A percentile compares a stretch with the other conserved stretches of the same genome.
These are phyloP conservation scores for Gymnoscelis rufifasciata DNA, from an alignment of 2,888 invertebrate species.

Conservation along the genomic window DNA sequence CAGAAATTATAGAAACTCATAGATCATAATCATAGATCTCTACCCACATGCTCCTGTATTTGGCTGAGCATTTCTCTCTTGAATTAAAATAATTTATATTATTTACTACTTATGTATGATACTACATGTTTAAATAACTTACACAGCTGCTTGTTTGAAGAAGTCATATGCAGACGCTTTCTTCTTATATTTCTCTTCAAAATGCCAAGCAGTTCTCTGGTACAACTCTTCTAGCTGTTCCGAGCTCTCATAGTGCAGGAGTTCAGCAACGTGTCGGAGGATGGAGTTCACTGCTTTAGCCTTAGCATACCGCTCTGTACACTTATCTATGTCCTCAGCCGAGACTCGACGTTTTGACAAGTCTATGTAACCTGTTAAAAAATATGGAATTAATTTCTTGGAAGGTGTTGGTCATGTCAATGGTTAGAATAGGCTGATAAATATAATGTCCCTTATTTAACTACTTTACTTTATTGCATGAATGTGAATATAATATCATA, in stretches of 20 bases:
- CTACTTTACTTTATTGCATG: too few species aligned
- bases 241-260: constrained; percentile 93
- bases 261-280: constrained; percentile 96
- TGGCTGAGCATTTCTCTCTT: too few species aligned
- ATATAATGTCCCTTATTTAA: too few species aligned
- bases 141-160: constrained; percentile 98
- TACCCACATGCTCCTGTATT: too few species aligned
- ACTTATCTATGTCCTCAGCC: constrained; percentile 98
- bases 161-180: constrained; percentile 98
- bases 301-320: constrained; percentile 98
- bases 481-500: too few species aligned
- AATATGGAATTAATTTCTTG: neutral
- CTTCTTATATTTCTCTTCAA: constrained; percentile 97
- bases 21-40: too few species aligned
- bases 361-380: constrained; percentile 94
- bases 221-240: constrained; percentile 97
- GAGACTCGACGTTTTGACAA: constrained; percentile 99
- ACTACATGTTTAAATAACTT: constrained; percentile 59
- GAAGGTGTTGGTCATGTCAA: too few species aligned
- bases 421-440: too few species aligned
- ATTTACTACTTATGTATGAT: too few species aligned
- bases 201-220: constrained; percentile 97
- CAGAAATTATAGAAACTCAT: too few species aligned
- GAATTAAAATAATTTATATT: too few species aligned
- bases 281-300: constrained; percentile 99